A percentile compares a stretch with the other conserved stretches of the same genome.
Evolutionary conservation across 2,888 invertebrate genomes (phyloP).

Genomic region (Cheilosia vernalis): DNA sequence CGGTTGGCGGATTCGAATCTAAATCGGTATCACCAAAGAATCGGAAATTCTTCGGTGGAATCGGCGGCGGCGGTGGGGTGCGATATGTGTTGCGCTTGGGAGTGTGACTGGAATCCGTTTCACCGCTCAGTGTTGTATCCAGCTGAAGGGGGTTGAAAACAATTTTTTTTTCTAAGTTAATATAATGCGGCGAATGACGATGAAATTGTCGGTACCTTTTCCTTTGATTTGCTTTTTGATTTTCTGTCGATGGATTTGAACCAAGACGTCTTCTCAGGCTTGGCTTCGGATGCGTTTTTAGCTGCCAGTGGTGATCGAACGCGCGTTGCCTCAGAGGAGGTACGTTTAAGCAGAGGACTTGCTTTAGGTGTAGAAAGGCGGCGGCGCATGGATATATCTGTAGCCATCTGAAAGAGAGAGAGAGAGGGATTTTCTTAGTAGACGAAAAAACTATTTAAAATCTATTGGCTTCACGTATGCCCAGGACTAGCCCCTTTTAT

Average conservation of each 20-base stretch:
- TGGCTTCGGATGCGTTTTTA: constrained; percentile 82
- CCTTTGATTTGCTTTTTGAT: constrained; percentile 87
- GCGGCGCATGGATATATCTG: constrained; percentile 88
- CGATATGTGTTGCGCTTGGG: constrained; percentile 55
- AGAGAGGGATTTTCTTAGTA: background rate
- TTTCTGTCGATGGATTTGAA: constrained; percentile 91
- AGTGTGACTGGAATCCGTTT: constrained; percentile 76
- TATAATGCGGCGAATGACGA: constrained; percentile 12
- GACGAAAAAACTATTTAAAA: no score
- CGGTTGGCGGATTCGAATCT: constrained; percentile 88
- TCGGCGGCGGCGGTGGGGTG: constrained; percentile 76
- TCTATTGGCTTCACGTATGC: no score
- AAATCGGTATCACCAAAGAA: constrained; percentile 94
- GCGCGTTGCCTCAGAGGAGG: constrained; percentile 83
- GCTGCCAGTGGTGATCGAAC: constrained; percentile 83
- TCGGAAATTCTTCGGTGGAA: constrained; percentile 87
- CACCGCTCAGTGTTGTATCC: constrained; percentile 78
- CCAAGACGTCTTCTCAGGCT: constrained; percentile 87
- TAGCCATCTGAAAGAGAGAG: constrained; percentile 54
- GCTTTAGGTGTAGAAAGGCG: constrained; percentile 90
- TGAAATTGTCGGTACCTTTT: constrained; percentile 77
- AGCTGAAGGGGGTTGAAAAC: constrained; percentile 75
- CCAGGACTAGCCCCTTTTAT: no score
- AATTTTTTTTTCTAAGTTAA: background rate
- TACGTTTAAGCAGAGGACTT: constrained; percentile 87